Conservation (phyloP, 2,888 invertebrate species). For the Drosophila siamana region DNA sequence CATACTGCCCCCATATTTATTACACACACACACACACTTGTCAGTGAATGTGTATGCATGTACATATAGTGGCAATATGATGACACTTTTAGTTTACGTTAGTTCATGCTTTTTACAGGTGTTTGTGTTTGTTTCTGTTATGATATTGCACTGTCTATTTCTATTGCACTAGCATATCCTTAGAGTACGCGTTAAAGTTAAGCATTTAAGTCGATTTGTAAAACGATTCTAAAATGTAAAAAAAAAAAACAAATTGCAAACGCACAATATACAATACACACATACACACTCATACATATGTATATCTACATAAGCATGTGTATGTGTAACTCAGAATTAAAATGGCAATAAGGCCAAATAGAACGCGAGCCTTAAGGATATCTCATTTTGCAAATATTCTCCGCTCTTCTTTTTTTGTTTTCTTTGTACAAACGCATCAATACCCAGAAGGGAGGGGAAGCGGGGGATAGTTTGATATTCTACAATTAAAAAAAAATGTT, state of each 20-base stretch:
- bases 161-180: constrained; percentile 58
- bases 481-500: constrained; percentile 19
- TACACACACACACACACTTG: constrained; percentile 7
- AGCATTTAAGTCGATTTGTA: constrained; percentile 45
- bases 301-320: not conserved
- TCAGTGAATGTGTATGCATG: constrained; percentile 13
- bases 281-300: constrained; percentile 14
- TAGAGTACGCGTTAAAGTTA: constrained; percentile 45
- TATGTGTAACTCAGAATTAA: constrained; percentile 22
- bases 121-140: constrained; percentile 19
- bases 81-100: not conserved
- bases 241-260: constrained; percentile 19
- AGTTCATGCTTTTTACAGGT: constrained; percentile 14
- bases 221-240: constrained; percentile 29
- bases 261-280: constrained; percentile 31
- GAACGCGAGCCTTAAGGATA: constrained; percentile 43
- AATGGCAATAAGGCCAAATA: constrained; percentile 41
- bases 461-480: constrained; percentile 25
- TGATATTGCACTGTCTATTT: constrained; percentile 52
- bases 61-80: not conserved
- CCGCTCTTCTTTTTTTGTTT: not conserved
- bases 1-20: constrained; percentile 1
- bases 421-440: constrained; percentile 54
- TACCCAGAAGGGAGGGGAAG: constrained; percentile 8
- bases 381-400: constrained; percentile 17